A percentile compares a stretch with the other conserved stretches of the same genome.
These are phyloP conservation scores for Plecturocebus donacophilus DNA, from an alignment of 2,113 vertebrate species.

Conservation along the genomic window DNA sequence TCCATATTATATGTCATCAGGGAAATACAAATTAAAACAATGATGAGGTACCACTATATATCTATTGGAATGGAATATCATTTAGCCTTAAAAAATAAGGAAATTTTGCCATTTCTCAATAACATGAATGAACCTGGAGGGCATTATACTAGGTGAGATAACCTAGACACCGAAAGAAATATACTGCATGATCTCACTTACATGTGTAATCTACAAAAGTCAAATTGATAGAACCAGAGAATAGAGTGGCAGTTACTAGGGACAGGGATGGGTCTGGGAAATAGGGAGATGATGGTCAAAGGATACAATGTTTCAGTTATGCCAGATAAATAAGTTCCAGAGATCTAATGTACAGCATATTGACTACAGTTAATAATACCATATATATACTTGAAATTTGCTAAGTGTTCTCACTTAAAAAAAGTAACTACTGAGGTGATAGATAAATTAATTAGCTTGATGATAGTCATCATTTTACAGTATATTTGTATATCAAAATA, in stretches of 20 bases:
- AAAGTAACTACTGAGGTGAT: background rate
- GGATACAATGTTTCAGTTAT: background rate
- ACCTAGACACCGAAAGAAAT: background rate
- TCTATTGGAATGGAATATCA: background rate
- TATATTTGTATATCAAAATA: background rate
- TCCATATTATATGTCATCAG: background rate
- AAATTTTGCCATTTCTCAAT: background rate
- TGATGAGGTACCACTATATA: background rate
- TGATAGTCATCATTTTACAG: background rate
- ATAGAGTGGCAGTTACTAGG: background rate
- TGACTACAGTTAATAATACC: background rate
- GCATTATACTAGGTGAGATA: background rate
- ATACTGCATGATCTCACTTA: background rate
- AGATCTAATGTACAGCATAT: background rate
- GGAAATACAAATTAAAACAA: background rate
- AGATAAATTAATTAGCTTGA: background rate
- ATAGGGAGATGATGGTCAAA: background rate
- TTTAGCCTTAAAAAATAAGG: background rate
- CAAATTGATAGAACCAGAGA: background rate
- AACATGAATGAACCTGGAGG: background rate
- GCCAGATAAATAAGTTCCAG: background rate
- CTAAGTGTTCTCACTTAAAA: background rate
- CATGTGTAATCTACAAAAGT: background rate
- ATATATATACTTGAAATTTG: background rate
- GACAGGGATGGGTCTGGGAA: background rate